Evolutionary conservation across 2,113 vertebrate genomes (phyloP), one percentile per base, ranked within the genome.

Genomic region (Zeus faber): DNA sequence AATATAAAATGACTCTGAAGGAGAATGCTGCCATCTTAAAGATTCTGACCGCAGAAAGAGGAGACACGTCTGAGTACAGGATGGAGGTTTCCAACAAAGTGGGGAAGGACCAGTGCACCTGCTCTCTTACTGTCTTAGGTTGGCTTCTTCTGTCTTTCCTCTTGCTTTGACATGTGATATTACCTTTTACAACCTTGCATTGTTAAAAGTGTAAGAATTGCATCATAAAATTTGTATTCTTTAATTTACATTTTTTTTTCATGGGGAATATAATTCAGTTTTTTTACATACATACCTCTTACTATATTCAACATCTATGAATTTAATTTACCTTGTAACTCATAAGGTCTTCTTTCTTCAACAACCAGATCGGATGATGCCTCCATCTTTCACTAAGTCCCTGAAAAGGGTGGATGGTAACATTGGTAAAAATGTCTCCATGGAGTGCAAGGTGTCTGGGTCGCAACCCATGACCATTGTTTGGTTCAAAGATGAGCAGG

Each of bases 11-110:
- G 72, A 93, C 90, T 55, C 90, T 96, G 74, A 98, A 96, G 86
- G 95, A 96, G 51, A 95, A 95, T 1, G 25, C 91, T 37, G 94
- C 94, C 60, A 88, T 90, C 49, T 86, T 99, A 77, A 99, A 97
- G 83, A 94, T 98, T 81, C 94, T 97, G 51, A 85, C 93, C 0
- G 87, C 93, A 44, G 96, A 98, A 77, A 90, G 84, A 62, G 91
- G 89, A 1, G 97, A 98, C 62, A 95, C 92, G 22, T 93, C 93
- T 16, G 94, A 97, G 49, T 98, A 95, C 76, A 93, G 84, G 4
- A 90, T 98, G 87, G 96, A 99, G 74, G 91, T 99, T 75, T 89
- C 92, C 1, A 99, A 99, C 26, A 95, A 95, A 78, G 97, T 95
- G 60, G 97, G 96, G 25, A 92, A 92, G 84, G 94, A 92, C 74